Evolutionary conservation across 1,140 invertebrate genomes (phyloP).

Genomic region (Choristoneura fumiferana): DNA sequence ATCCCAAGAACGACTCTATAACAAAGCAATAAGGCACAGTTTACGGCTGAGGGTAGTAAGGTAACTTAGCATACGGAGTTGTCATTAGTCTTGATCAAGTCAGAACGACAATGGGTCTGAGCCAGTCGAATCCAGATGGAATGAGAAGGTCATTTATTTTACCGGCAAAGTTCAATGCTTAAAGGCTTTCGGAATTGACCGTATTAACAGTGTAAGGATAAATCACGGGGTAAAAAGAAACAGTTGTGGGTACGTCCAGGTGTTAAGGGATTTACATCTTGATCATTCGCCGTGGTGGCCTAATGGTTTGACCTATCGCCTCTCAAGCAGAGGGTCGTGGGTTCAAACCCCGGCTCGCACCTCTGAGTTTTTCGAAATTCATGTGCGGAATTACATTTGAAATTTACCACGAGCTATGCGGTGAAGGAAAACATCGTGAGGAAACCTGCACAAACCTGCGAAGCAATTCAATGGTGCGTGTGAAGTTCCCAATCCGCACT

Average conservation of each 20-base stretch:
- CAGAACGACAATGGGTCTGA: slow-evolving; percentile 13
- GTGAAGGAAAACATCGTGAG: too few species aligned
- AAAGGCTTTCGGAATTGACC: slow-evolving; percentile 14
- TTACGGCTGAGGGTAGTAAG: not conserved
- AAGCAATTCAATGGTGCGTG: too few species aligned
- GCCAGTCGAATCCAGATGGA: slow-evolving; percentile 5
- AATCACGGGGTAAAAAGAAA: slow-evolving; percentile 12
- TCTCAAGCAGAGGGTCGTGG: too few species aligned
- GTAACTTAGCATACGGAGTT: slow-evolving; percentile 11
- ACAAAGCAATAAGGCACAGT: not conserved
- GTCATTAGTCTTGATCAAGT: slow-evolving; percentile 18
- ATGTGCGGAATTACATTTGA: too few species aligned
- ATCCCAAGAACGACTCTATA: not conserved
- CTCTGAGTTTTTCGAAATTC: too few species aligned
- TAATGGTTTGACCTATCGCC: too few species aligned
- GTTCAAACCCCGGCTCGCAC: too few species aligned
- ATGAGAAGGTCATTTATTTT: slow-evolving; percentile 16
- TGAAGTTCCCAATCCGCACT: too few species aligned
- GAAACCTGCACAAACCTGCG: too few species aligned
- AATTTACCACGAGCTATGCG: too few species aligned
- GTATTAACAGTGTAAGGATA: slow-evolving; percentile 9
- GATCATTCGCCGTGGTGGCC: too few species aligned
- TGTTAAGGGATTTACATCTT: too few species aligned
- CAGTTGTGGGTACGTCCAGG: not conserved
- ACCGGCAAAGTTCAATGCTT: slow-evolving; percentile 12